Evolutionary conservation across 2,113 vertebrate genomes (phyloP).

Genomic region (Percopsis transmontana): DNA sequence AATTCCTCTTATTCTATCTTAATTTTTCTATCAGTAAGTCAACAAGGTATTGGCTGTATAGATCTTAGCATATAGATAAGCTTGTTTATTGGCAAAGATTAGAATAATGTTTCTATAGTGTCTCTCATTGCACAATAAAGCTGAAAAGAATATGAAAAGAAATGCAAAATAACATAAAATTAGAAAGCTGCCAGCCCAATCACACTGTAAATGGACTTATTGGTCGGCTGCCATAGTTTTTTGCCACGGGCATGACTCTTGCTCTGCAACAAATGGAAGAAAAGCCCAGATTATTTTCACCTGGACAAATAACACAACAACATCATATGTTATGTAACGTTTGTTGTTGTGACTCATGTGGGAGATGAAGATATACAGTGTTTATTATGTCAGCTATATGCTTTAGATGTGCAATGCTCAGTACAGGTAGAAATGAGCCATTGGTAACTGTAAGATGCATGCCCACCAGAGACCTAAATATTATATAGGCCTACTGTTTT

Average conservation of each 20-base stretch:
- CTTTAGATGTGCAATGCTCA: not conserved
- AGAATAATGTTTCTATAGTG: not conserved
- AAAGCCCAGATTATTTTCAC: not conserved
- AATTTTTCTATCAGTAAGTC: not conserved
- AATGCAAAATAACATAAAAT: not conserved
- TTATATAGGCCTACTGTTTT: too few relatives aligned
- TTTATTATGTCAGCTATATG: not conserved
- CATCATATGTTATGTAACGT: not conserved
- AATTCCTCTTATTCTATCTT: too few relatives aligned
- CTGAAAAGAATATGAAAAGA: not conserved
- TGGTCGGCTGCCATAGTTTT: too few relatives aligned
- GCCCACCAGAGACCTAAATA: too few relatives aligned
- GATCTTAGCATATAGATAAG: not conserved
- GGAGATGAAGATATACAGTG: not conserved
- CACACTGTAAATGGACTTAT: too few relatives aligned
- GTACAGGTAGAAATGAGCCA: too few relatives aligned
- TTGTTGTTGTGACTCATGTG: not conserved
- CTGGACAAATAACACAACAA: not conserved
- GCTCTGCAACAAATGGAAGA: not conserved
- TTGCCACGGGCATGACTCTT: not conserved
- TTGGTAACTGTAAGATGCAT: too few relatives aligned
- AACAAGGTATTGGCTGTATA: not conserved
- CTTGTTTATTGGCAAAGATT: not conserved
- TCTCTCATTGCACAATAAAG: not conserved
- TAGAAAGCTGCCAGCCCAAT: too few relatives aligned